Percentiles rank a stretch among this genome's conserved stretches.
phyloP scores from a whole-genome alignment of 2,113 vertebrate genomes.

The Carlito syrichta region DNA sequence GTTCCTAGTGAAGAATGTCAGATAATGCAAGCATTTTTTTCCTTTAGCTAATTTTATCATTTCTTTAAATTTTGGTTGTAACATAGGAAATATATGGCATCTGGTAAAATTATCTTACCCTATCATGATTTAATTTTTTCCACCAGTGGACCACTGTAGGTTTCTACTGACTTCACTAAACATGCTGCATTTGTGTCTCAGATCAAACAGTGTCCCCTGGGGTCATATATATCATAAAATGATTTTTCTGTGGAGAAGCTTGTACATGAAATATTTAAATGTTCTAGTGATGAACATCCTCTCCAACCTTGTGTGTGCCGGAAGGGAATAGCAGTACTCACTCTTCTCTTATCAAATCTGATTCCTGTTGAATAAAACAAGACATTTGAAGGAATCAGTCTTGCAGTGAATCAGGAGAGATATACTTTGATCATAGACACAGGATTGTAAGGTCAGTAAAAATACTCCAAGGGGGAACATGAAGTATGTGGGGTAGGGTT shows the following conservation, averaged over 20 bases:
- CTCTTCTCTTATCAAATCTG: neutral
- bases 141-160: neutral
- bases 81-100: neutral
- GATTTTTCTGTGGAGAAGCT: neutral
- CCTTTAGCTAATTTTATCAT: neutral
- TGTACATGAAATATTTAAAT: neutral
- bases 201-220: neutral
- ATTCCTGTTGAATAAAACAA: neutral
- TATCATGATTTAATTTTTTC: constrained; percentile 26
- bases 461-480: neutral
- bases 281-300: neutral
- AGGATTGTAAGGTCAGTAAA: neutral
- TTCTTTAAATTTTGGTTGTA: neutral
- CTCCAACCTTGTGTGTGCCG: neutral
- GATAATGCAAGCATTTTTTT: neutral
- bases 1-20: neutral
- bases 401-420: neutral
- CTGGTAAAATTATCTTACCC: neutral
- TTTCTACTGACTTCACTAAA: constrained; percentile 28
- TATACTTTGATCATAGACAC: neutral
- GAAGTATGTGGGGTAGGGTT: neutral
- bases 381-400: neutral
- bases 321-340: neutral
- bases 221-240: neutral
- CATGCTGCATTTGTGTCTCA: neutral